phyloP scores from a whole-genome alignment of 2,888 invertebrate genomes.

The Eumacrocentrus americanus region DNA sequence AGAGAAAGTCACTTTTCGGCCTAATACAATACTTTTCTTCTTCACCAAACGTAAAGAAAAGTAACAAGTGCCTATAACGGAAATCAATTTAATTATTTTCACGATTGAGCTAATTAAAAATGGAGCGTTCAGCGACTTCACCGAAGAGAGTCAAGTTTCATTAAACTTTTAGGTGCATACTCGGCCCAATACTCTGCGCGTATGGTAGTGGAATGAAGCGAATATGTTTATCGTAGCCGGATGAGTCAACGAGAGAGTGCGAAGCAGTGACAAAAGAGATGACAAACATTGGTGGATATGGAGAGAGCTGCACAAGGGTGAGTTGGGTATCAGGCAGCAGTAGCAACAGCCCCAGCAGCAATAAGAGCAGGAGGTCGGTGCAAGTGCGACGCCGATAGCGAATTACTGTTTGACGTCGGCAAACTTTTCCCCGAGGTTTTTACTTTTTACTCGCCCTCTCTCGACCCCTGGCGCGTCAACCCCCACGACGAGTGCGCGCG shows the following conservation, averaged over 20 bases:
- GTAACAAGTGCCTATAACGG: no score
- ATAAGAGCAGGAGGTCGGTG: background rate
- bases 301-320: slow-evolving; percentile 4
- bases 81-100: no score
- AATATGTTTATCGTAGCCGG: slow-evolving; percentile 45
- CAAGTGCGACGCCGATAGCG: slow-evolving; percentile 37
- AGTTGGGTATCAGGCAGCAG: slow-evolving; percentile 24
- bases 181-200: no score
- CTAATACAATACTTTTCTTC: no score
- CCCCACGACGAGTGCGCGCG: slow-evolving; percentile 30
- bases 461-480: slow-evolving; percentile 10
- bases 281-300: slow-evolving; percentile 16
- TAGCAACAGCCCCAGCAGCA: slow-evolving; percentile 15
- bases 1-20: no score
- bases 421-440: slow-evolving; percentile 43
- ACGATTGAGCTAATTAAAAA: no score
- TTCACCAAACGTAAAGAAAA: no score
- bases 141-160: no score
- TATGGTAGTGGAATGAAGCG: slow-evolving; percentile 39
- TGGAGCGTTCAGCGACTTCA: no score
- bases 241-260: slow-evolving; percentile 37
- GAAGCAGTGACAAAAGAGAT: slow-evolving; percentile 34
- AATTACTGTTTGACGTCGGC: slow-evolving; percentile 47
- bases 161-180: no score
- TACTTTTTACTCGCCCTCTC: slow-evolving; percentile 18